phyloP scores from a whole-genome alignment of 2,888 invertebrate genomes.

The Lasioglossum zephyrum region DNA sequence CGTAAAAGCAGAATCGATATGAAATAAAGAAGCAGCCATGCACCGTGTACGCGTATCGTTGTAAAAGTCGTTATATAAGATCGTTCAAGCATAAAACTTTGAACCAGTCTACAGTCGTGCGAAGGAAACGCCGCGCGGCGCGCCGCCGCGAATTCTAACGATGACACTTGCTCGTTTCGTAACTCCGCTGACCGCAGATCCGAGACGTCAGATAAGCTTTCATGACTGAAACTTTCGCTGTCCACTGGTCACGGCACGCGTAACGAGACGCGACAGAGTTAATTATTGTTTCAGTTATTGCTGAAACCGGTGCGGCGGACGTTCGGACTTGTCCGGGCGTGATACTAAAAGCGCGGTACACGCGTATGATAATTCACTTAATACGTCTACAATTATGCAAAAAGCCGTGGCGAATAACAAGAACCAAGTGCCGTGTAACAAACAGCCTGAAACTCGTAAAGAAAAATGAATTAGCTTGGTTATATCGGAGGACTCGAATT shows the following conservation, averaged over 20 bases:
- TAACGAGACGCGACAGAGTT: slow-evolving; percentile 58
- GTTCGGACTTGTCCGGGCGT: slow-evolving; percentile 15
- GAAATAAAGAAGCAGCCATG: slow-evolving; percentile 34
- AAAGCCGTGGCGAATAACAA: neutral
- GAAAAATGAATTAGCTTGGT: neutral
- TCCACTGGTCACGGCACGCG: slow-evolving; percentile 25
- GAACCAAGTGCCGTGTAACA: neutral
- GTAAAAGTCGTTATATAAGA: slow-evolving; percentile 45
- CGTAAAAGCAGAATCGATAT: slow-evolving; percentile 7
- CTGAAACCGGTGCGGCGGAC: slow-evolving; percentile 22
- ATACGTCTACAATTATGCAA: neutral
- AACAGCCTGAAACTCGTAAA: neutral
- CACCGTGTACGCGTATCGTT: slow-evolving; percentile 15
- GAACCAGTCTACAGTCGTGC: slow-evolving; percentile 15
- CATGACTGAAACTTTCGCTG: slow-evolving; percentile 56
- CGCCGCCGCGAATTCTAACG: slow-evolving; percentile 48
- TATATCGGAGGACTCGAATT: neutral
- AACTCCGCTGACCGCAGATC: slow-evolving; percentile 46
- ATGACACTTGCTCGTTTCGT: slow-evolving; percentile 52
- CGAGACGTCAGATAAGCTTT: slow-evolving; percentile 54
- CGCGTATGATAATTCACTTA: slow-evolving; percentile 38
- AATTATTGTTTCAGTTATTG: slow-evolving; percentile 58
- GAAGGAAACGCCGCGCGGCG: slow-evolving; percentile 17
- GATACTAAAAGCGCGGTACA: slow-evolving; percentile 21
- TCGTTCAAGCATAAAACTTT: slow-evolving; percentile 46